These are phyloP conservation scores for Rhinichthys klamathensis DNA, from an alignment of 2,113 vertebrate genomes.

Conservation along the genomic window DNA sequence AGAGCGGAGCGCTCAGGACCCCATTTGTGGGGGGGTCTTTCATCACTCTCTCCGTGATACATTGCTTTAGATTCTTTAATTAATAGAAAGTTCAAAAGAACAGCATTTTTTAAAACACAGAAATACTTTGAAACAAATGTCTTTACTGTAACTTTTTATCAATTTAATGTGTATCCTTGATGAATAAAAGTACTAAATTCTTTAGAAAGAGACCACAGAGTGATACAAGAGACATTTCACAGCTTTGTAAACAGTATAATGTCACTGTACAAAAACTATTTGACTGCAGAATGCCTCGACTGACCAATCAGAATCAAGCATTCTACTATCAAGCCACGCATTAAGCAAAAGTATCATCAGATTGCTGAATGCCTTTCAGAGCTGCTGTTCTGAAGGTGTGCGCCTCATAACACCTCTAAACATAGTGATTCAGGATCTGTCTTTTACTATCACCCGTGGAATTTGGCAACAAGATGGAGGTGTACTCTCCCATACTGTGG, in stretches of 20 bases:
- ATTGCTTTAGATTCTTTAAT: neutral
- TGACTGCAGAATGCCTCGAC: neutral
- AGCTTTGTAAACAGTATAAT: neutral
- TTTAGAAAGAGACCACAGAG: neutral
- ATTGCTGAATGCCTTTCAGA: neutral
- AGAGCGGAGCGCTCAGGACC: neutral
- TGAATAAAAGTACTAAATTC: too few relatives aligned
- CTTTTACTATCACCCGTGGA: slow-evolving; percentile 33
- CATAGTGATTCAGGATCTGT: slow-evolving; percentile 36
- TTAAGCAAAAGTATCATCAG: neutral
- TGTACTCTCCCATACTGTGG: neutral
- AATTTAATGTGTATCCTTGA: neutral
- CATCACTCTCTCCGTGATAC: neutral
- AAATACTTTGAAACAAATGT: too few relatives aligned
- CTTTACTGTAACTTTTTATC: neutral
- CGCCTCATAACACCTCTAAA: slow-evolving; percentile 9
- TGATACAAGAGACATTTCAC: too few relatives aligned
- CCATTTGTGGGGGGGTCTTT: neutral
- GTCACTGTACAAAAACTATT: neutral
- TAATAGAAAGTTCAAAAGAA: too few relatives aligned
- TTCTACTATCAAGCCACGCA: neutral
- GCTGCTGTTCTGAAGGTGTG: neutral
- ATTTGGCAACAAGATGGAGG: slow-evolving; percentile 25
- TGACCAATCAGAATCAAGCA: neutral
- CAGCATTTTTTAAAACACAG: neutral